A percentile compares a stretch with the other conserved stretches of the same genome.
phyloP scores from a whole-genome alignment of 2,888 invertebrate species.

The Cheilosia impressa region DNA sequence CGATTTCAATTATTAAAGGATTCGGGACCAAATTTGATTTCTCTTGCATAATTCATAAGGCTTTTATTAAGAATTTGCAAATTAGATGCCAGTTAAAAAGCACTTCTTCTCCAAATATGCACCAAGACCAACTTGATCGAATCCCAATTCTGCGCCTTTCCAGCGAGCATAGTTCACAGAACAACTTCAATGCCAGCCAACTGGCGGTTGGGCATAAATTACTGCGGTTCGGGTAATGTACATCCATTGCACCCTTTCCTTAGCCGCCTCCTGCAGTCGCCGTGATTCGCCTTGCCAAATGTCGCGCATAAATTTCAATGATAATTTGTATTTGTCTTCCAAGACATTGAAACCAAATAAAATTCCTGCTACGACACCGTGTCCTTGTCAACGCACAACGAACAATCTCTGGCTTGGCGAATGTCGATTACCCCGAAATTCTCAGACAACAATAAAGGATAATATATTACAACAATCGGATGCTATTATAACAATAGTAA shows the following conservation, averaged over 20 bases:
- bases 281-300: constrained; percentile 8
- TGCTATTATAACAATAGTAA: constrained; percentile 56
- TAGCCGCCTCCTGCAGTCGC: neutral
- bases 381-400: constrained; percentile 14
- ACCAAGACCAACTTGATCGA: neutral
- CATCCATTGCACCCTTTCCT: neutral
- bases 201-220: constrained; percentile 16
- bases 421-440: constrained; percentile 4
- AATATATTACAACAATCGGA: constrained; percentile 62
- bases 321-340: constrained; percentile 30
- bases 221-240: neutral
- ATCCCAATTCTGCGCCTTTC: neutral
- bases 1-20: neutral
- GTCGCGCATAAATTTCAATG: constrained; percentile 28
- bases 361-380: neutral
- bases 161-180: neutral
- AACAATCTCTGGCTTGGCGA: neutral
- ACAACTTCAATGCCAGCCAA: no score
- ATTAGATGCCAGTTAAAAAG: neutral
- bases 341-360: constrained; percentile 11
- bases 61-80: neutral
- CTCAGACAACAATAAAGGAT: constrained; percentile 48
- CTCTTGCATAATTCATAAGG: neutral
- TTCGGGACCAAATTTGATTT: neutral
- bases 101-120: neutral